phyloP scores from a whole-genome alignment of 1,140 invertebrate genomes.

The Zaprionus inermis region DNA sequence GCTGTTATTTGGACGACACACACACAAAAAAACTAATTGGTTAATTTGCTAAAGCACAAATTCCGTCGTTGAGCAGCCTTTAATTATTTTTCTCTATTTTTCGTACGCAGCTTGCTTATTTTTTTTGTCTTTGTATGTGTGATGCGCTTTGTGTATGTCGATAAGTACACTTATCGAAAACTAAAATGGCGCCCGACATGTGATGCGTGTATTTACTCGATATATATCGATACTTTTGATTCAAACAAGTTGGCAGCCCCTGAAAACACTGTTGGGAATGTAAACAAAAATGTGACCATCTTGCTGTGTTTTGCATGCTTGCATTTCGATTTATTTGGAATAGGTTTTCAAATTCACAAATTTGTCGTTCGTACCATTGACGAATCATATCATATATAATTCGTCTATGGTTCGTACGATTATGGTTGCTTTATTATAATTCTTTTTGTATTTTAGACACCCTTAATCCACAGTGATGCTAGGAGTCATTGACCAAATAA shows the following conservation, averaged over 20 bases:
- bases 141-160: conserved; percentile 63
- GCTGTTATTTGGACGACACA: conserved; percentile 52
- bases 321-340: conserved; percentile 1
- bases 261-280: conserved; percentile 2
- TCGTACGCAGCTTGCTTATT: conserved; percentile 63
- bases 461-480: neutral
- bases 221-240: conserved; percentile 41
- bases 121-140: conserved; percentile 65
- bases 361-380: too few species aligned
- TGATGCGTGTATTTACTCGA: conserved; percentile 30
- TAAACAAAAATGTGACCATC: conserved; percentile 37
- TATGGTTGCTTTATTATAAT: neutral
- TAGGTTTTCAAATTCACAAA: neutral
- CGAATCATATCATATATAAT: neutral
- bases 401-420: too few species aligned
- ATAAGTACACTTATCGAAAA: conserved; percentile 44
- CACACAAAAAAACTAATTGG: conserved; percentile 33
- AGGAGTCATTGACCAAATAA: neutral
- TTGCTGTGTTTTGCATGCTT: neutral
- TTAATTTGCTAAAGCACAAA: conserved; percentile 41
- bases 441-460: neutral
- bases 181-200: conserved; percentile 56
- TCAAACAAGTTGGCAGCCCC: conserved; percentile 33
- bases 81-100: conserved; percentile 47
- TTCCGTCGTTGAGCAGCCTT: conserved; percentile 36